Evolutionary conservation across 2,113 vertebrate species (phyloP).

Genomic region (Ageneiosus marmoratus): DNA sequence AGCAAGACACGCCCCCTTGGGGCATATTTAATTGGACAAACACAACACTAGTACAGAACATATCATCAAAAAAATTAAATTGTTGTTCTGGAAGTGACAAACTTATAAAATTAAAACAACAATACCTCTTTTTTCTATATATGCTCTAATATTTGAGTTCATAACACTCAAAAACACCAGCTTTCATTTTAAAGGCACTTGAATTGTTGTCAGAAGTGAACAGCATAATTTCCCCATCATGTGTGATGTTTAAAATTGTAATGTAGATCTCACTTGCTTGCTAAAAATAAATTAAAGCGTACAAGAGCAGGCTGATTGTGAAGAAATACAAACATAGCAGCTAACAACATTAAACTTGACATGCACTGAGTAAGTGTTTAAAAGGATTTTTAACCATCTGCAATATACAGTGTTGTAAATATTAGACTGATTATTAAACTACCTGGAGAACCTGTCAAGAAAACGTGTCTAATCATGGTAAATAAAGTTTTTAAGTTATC

Average conservation of each 20-base stretch:
- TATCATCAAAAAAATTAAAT: not conserved
- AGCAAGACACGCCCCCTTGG: not conserved
- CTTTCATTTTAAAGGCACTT: not conserved
- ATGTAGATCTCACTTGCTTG: not conserved
- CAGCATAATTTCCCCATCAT: not conserved
- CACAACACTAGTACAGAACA: not conserved
- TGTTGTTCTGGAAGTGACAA: not conserved
- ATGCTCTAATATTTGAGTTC: not conserved
- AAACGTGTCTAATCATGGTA: slow-evolving; percentile 83
- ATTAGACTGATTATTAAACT: not conserved
- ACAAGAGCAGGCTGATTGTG: not conserved
- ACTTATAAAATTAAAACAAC: not conserved
- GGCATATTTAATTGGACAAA: not conserved
- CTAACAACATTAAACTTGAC: not conserved
- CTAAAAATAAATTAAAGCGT: not conserved
- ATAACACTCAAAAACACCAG: not conserved
- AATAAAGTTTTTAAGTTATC: not conserved
- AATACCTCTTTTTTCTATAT: not conserved
- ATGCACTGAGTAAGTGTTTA: not conserved
- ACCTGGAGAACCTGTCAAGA: slow-evolving; percentile 88
- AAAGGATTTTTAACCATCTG: not conserved
- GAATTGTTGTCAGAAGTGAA: not conserved
- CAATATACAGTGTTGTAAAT: not conserved
- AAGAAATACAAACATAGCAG: not conserved
- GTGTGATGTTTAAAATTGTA: not conserved